Base-by-base conservation (phyloP, 2,888 invertebrate genomes). In the Athripsodes cinereus region DNA sequence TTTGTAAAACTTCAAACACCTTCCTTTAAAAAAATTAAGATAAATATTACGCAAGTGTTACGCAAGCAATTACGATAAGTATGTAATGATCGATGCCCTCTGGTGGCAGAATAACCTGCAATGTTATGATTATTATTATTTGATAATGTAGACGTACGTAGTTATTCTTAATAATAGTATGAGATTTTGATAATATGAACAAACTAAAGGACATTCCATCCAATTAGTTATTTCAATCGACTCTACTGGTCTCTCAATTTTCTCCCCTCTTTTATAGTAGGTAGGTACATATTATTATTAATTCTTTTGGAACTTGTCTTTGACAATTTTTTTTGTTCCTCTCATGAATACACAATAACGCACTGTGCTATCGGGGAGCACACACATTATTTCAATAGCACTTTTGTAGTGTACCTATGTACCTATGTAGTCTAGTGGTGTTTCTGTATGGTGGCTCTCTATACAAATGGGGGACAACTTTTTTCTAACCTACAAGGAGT, bases 211-310 rank as follows among this genome's bases (percentile, higher is more conserved):
- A 46, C 16, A 16, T 57, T 44, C 50, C 59, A 51, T 60, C 60
- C 60, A 60, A 60, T 60, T 60, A 60, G 60, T 57, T 57, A 57
- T 60, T 60, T 53, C 57, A 51, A 57, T 57, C 47, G 48, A 22
- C 53, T 20, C 53, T 40, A 34, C 26, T 52, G 26, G 46, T 51
- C 26, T 50, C 44, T 48, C 57, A 50, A 44, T 50, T 49, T 48
- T 34, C 53, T 52, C 50, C 53, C 57, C 40, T 40, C 16, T 16
- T 8, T 3, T 31, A 31, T n/a, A n/a, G n/a, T n/a, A n/a, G n/a
- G n/a, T n/a, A n/a, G n/a, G n/a, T n/a, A n/a, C n/a, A n/a, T n/a
- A n/a, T 31, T 31, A 31, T 40, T 8, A 40, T 8, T 40, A 40
- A 40, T 40, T 40, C 40, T 16, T 40, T n/a, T 40, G n/a, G 40